These are phyloP conservation scores for Myodes glareolus DNA, from an alignment of 2,113 vertebrate species.

Conservation along the genomic window DNA sequence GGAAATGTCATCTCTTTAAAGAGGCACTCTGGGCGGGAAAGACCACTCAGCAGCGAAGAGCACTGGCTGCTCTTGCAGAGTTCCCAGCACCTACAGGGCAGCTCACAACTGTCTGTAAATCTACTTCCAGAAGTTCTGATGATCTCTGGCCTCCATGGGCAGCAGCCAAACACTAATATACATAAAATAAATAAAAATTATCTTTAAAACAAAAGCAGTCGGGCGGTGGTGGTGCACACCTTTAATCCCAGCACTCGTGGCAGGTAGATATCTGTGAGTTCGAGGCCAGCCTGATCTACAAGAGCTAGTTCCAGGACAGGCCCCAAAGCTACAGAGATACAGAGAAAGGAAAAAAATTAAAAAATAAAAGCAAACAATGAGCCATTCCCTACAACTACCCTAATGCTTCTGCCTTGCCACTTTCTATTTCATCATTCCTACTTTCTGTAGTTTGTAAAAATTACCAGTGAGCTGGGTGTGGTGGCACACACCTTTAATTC, in stretches of 20 bases:
- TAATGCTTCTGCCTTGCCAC: neutral
- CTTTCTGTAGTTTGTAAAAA: neutral
- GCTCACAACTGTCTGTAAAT: neutral
- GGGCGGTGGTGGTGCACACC: too few species aligned
- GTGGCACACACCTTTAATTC: neutral
- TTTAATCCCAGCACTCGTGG: too few species aligned
- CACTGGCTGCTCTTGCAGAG: neutral
- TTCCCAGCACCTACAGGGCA: neutral
- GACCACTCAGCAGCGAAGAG: too few species aligned
- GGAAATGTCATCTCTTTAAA: constrained; percentile 10
- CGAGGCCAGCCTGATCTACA: too few species aligned
- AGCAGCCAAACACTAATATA: neutral
- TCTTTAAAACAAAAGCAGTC: neutral
- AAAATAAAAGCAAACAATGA: neutral
- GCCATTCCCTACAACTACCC: neutral
- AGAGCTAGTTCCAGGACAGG: too few species aligned
- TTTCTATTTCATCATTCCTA: constrained; percentile 1
- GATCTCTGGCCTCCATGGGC: neutral
- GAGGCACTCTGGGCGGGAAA: neutral
- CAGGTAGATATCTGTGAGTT: too few species aligned
- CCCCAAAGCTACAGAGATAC: too few species aligned
- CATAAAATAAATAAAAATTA: neutral
- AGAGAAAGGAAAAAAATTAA: too few species aligned
- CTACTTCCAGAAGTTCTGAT: neutral
- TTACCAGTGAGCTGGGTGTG: neutral